These are phyloP conservation scores for Uria lomvia DNA, from an alignment of 2,113 vertebrate species.

Conservation along the genomic window DNA sequence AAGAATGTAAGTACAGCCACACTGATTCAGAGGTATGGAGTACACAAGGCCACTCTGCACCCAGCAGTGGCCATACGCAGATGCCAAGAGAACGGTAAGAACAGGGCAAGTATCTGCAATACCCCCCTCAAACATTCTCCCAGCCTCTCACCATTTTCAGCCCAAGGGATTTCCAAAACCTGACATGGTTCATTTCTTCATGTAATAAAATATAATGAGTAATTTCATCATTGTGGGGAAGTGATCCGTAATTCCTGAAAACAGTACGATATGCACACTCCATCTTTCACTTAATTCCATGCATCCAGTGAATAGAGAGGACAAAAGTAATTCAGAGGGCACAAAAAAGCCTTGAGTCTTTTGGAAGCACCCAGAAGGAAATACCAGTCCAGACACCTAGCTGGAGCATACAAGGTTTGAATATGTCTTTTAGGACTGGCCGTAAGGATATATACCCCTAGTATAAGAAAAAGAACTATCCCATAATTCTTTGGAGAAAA, in stretches of 20 bases:
- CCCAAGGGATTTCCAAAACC: not conserved
- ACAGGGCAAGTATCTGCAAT: not conserved
- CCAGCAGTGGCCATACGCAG: not conserved
- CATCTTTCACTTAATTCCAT: not conserved
- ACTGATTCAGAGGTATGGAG: not conserved
- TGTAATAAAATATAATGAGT: not conserved
- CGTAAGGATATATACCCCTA: not conserved
- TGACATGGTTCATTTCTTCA: not conserved
- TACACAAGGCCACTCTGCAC: not conserved
- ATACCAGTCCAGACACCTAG: not conserved
- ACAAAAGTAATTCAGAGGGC: not conserved
- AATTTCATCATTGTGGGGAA: not conserved
- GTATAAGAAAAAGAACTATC: not conserved
- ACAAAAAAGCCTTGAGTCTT: not conserved
- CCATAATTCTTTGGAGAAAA: not conserved
- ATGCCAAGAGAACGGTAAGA: not conserved
- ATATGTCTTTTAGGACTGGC: not conserved
- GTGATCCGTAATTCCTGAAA: not conserved
- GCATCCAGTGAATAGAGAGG: not conserved
- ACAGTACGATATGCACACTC: rapidly evolving
- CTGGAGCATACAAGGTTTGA: not conserved
- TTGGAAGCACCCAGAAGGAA: not conserved
- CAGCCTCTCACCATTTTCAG: not conserved
- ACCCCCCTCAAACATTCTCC: not conserved
- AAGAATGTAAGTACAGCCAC: not conserved